phyloP scores from a whole-genome alignment of 2,888 invertebrate genomes.

The Agrilus biguttatus region DNA sequence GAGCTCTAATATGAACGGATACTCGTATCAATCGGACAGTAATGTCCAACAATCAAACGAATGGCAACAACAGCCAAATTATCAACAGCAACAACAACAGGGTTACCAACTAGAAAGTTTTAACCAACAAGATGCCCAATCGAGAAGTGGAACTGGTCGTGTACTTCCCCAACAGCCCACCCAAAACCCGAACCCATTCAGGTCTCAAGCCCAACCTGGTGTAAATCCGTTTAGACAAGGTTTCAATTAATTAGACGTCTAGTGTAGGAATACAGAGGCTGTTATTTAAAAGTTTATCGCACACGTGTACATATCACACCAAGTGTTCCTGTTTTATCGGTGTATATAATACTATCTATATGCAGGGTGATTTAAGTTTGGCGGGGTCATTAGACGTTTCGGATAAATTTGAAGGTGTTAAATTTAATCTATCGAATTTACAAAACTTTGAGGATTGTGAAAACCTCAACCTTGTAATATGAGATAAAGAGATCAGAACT shows the following conservation, averaged over 20 bases:
- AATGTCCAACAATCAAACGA: conserved; percentile 36
- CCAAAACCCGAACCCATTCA: conserved; percentile 32
- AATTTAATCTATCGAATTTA: too few relatives aligned
- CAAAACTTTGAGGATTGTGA: too few relatives aligned
- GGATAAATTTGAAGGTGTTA: too few relatives aligned
- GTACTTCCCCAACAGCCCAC: conserved; percentile 21
- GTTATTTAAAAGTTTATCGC: conserved; percentile 1
- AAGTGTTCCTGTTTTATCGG: conserved; percentile 20
- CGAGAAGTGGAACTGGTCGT: conserved; percentile 21
- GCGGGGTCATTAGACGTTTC: too few relatives aligned
- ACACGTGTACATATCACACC: conserved; percentile 25
- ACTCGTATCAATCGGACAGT: conserved; percentile 23
- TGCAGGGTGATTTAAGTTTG: not conserved
- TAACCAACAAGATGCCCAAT: conserved; percentile 34
- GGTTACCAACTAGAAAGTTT: conserved; percentile 28
- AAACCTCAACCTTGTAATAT: too few relatives aligned
- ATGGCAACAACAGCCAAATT: conserved; percentile 20
- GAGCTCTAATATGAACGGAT: conserved; percentile 28
- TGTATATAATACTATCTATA: conserved; percentile 5
- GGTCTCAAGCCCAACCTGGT: conserved; percentile 29
- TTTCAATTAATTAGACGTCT: conserved; percentile 30
- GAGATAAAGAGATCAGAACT: too few relatives aligned
- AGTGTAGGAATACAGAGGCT: conserved; percentile 7
- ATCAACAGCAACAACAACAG: conserved; percentile 28
- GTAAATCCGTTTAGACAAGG: conserved; percentile 76